Conservation (phyloP, 2,888 invertebrate genomes). For the Dorcus hopei region DNA sequence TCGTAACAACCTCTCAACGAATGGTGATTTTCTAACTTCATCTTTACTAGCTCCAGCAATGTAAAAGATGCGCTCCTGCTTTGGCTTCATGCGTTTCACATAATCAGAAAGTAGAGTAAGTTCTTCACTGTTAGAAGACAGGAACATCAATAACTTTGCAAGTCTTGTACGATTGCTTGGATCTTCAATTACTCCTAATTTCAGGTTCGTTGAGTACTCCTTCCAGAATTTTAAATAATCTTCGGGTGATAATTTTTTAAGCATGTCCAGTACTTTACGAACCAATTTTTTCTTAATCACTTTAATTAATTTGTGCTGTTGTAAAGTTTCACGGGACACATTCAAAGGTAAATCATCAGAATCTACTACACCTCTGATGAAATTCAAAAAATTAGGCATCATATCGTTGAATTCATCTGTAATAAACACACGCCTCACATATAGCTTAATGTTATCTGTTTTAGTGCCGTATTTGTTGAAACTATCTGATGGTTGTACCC, state of each 20-base stretch:
- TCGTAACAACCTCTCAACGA: slow-evolving; percentile 88
- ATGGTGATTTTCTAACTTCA: slow-evolving; percentile 89
- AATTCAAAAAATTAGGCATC: slow-evolving; percentile 96
- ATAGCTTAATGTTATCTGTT: slow-evolving; percentile 92
- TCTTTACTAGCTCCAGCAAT: slow-evolving; percentile 85
- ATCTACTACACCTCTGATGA: slow-evolving; percentile 96
- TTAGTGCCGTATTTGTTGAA: slow-evolving; percentile 96
- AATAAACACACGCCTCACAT: slow-evolving; percentile 97
- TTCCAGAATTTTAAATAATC: slow-evolving; percentile 96
- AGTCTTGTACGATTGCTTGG: slow-evolving; percentile 92
- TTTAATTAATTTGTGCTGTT: slow-evolving; percentile 98
- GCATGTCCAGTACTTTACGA: slow-evolving; percentile 95
- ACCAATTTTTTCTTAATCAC: slow-evolving; percentile 99
- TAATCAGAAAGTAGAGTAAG: slow-evolving; percentile 83
- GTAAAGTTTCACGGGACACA: slow-evolving; percentile 95
- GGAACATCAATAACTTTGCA: slow-evolving; percentile 91
- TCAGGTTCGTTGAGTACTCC: slow-evolving; percentile 92
- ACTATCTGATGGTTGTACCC: slow-evolving; percentile 84
- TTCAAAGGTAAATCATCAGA: slow-evolving; percentile 98
- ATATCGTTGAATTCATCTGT: slow-evolving; percentile 99
- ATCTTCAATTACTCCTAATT: slow-evolving; percentile 91
- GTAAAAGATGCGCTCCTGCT: slow-evolving; percentile 93
- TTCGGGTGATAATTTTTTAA: slow-evolving; percentile 90
- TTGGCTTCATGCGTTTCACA: slow-evolving; percentile 90
- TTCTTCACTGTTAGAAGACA: slow-evolving; percentile 68